phyloP scores from a whole-genome alignment of 2,113 vertebrate species.

The Silurus asotus region DNA sequence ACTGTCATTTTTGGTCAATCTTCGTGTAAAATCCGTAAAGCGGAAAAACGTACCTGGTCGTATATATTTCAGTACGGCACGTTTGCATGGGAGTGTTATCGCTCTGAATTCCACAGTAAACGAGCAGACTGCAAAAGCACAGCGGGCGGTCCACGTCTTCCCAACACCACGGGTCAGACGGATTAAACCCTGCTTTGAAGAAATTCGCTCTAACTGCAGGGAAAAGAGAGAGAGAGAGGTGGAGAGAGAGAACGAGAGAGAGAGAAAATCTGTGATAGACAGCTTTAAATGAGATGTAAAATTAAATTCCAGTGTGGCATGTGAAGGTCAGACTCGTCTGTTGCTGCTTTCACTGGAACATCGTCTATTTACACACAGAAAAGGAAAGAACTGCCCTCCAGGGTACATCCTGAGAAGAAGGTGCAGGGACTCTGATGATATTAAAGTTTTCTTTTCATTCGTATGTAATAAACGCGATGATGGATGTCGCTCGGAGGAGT shows the following conservation, averaged over 20 bases:
- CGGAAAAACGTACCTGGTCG: neutral
- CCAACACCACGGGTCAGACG: constrained; percentile 70
- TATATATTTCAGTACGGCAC: neutral
- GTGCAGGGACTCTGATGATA: constrained; percentile 26
- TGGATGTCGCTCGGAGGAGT: neutral
- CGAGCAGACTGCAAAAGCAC: constrained; percentile 55
- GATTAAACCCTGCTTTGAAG: constrained; percentile 70
- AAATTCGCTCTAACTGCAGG: constrained; percentile 68
- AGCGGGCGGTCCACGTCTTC: constrained; percentile 66
- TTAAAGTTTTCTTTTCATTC: constrained; percentile 32
- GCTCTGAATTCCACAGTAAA: constrained; percentile 1
- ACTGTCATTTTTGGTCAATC: too few relatives aligned
- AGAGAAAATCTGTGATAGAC: constrained; percentile 58
- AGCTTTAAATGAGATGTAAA: constrained; percentile 71
- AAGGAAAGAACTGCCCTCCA: constrained; percentile 6
- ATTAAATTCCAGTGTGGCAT: constrained; percentile 65
- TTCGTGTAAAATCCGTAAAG: too few relatives aligned
- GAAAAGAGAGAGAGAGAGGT: constrained; percentile 43
- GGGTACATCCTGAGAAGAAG: constrained; percentile 20
- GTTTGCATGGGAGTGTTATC: neutral
- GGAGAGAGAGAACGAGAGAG: too few relatives aligned
- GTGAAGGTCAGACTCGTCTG: constrained; percentile 62
- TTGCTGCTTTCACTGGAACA: constrained; percentile 37
- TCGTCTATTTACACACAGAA: constrained; percentile 41
- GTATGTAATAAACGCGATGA: constrained; percentile 33